These are phyloP conservation scores for Helogale parvula DNA, from an alignment of 2,113 vertebrate species.

Conservation along the genomic window DNA sequence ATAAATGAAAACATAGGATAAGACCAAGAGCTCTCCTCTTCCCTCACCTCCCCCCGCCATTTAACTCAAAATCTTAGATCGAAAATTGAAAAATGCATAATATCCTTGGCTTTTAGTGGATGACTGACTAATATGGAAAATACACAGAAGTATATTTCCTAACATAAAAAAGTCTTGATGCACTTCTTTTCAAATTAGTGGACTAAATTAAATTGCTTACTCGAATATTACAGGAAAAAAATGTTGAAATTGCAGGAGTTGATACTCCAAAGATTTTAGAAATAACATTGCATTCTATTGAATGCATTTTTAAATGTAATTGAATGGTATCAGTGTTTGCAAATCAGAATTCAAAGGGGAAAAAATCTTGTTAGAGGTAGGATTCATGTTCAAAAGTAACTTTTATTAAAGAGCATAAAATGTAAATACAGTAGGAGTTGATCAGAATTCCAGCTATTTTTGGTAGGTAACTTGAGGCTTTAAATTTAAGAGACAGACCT, in stretches of 20 bases:
- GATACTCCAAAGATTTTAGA: slow-evolving; percentile 24
- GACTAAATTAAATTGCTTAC: slow-evolving; percentile 31
- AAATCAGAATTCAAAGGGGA: background rate
- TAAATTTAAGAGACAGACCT: slow-evolving; percentile 42
- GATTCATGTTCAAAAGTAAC: background rate
- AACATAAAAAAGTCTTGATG: background rate
- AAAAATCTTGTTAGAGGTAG: background rate
- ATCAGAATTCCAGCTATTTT: slow-evolving; percentile 37
- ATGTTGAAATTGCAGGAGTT: background rate
- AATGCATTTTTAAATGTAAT: slow-evolving; percentile 38
- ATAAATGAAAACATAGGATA: background rate
- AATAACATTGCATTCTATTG: background rate
- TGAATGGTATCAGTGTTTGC: background rate
- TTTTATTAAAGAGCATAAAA: slow-evolving; percentile 46
- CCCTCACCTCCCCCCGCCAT: background rate
- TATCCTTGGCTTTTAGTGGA: slow-evolving; percentile 16
- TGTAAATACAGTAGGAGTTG: background rate
- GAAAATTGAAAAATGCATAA: slow-evolving; percentile 25
- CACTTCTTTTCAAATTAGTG: slow-evolving; percentile 9
- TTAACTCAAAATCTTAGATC: slow-evolving; percentile 11
- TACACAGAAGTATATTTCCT: background rate
- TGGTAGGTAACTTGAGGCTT: background rate
- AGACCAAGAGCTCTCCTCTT: background rate
- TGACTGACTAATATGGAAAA: slow-evolving; percentile 14
- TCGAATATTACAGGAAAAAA: slow-evolving; percentile 21